phyloP scores from a whole-genome alignment of 2,113 vertebrate genomes.

The Pollimyrus isidori region DNA sequence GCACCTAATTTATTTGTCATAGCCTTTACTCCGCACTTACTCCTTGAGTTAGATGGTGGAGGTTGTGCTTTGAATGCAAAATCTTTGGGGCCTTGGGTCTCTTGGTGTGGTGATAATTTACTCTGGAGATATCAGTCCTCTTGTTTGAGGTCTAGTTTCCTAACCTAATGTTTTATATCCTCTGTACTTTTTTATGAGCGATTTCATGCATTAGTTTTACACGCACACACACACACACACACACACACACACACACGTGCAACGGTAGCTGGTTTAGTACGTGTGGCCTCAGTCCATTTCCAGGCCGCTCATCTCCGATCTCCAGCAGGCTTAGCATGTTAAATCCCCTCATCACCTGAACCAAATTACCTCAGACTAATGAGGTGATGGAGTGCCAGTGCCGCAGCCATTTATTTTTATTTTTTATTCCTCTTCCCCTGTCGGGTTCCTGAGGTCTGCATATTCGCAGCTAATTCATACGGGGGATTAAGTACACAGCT shows the following conservation, averaged over 20 bases:
- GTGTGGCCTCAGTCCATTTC: background rate
- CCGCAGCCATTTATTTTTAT: background rate
- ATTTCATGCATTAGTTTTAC: background rate
- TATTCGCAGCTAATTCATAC: background rate
- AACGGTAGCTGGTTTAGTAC: background rate
- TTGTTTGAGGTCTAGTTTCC: background rate
- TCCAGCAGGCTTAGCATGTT: slow-evolving; percentile 3
- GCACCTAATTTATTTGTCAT: slow-evolving; percentile 18
- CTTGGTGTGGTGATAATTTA: background rate
- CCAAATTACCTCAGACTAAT: slow-evolving; percentile 10
- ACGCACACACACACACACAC: background rate
- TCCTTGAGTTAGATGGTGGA: background rate
- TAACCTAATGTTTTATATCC: background rate
- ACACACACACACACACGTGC: background rate
- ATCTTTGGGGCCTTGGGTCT: background rate
- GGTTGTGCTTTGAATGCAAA: background rate
- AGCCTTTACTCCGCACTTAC: background rate
- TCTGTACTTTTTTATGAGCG: background rate
- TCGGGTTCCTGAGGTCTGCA: background rate
- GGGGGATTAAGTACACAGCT: background rate
- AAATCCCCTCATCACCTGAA: slow-evolving; percentile 6
- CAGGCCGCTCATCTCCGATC: background rate
- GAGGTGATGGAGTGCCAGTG: background rate
- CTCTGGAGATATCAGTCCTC: background rate
- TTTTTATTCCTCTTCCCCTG: background rate